Evolutionary conservation across 1,140 invertebrate species (phyloP).

Genomic region (Drosophila truncata): DNA sequence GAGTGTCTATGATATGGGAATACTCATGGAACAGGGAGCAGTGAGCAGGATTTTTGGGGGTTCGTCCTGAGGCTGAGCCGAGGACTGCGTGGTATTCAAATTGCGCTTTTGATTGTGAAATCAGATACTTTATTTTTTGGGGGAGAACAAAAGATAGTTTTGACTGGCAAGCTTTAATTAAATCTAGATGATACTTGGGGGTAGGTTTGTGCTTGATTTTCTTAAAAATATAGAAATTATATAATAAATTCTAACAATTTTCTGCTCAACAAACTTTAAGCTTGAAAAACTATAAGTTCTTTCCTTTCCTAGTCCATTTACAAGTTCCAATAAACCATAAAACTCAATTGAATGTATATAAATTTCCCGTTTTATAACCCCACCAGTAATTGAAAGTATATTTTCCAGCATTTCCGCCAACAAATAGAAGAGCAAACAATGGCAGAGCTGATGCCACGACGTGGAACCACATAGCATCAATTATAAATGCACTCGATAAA

Average conservation of each 20-base stretch:
- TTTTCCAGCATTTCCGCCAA: conserved; percentile 6
- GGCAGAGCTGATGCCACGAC: conserved; percentile 5
- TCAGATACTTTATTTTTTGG: conserved; percentile 31
- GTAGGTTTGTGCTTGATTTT: neutral
- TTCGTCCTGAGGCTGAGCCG: neutral
- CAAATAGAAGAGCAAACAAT: conserved; percentile 18
- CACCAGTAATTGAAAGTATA: conserved; percentile 34
- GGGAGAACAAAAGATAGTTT: conserved; percentile 4
- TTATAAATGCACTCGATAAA: conserved; percentile 79
- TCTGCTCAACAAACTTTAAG: neutral
- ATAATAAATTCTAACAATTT: no score
- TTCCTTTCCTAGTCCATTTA: neutral
- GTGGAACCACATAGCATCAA: conserved; percentile 57
- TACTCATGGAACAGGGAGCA: conserved; percentile 2
- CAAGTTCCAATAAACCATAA: conserved; percentile 21
- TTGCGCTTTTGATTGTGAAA: conserved; percentile 50
- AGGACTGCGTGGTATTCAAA: conserved; percentile 38
- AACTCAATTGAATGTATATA: conserved; percentile 39
- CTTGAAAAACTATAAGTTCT: neutral
- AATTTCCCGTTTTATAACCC: conserved; percentile 19
- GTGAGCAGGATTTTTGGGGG: neutral
- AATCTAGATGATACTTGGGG: conserved; percentile 1
- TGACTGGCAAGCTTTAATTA: conserved; percentile 21
- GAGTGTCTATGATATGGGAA: conserved; percentile 51
- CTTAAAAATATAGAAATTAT: neutral